Evolutionary conservation across 2,113 vertebrate species (phyloP), one percentile per base, ranked within the genome.

Genomic region (Ranitomeya imitator): DNA sequence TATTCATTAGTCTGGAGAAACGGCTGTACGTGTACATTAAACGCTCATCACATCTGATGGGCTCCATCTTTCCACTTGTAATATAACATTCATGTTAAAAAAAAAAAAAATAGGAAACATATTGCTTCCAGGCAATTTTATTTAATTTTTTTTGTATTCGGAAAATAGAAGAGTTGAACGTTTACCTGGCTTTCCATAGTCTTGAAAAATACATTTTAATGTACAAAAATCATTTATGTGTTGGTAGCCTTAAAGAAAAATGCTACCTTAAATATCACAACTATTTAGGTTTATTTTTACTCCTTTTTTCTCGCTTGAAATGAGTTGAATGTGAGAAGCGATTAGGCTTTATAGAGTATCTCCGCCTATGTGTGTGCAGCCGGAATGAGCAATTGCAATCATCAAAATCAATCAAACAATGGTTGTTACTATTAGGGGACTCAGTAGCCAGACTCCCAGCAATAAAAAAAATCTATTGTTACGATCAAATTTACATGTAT

Each of bases 31-130:
- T 16, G 57, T 79, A 18, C 79, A 76, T 61, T 61, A 51, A 57
- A 13, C 79, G 51, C 78, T 87, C 86, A 88, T 88, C 86, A 82
- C 26, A 26, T 88, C 86, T 73, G 86, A 87, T 71, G 71, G 77
- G 54, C 31, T 82, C 65, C 16, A n/a, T 59, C 55, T 60, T 80
- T 61, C 67, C 51, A 80, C 23, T 45, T 61, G 79, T 61, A 37
- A 87, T 86, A 79, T 87, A 79, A 59, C 31, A 71, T 74, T 87
- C 79, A 76, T 45, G 26, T 14, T 65, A 83, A n/a, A 83, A 54
- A 83, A 61, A 37, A 37, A 37, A 37, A 45, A 45, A 31, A 31
- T 31, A 31, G 57, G 71, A 74, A 2, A 61, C 65, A 85, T 51
- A 88, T 82, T 82, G 63, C 79, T 19, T 9, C 51, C 54, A n/a